phyloP scores from a whole-genome alignment of 2,113 vertebrate species.

The Mionectes macconnelli region DNA sequence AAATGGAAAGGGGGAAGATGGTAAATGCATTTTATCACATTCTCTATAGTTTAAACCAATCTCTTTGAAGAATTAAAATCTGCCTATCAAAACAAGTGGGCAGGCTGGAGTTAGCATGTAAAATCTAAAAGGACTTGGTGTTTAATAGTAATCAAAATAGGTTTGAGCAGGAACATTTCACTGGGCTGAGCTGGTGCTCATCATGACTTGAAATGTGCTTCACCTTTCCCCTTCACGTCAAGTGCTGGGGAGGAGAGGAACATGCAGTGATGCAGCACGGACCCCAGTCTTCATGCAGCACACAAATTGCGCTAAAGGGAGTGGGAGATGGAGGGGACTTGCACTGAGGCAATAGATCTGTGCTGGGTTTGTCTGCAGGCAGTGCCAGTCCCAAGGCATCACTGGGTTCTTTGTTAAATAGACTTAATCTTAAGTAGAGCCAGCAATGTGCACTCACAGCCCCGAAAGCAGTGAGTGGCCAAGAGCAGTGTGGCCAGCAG shows the following conservation, averaged over 20 bases:
- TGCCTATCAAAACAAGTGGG: not conserved
- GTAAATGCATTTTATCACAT: not conserved
- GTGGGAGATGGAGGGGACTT: not conserved
- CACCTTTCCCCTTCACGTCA: accelerated
- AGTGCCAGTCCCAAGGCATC: not conserved
- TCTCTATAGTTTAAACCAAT: not conserved
- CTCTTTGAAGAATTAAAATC: not conserved
- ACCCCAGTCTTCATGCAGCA: not conserved
- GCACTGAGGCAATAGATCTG: not conserved
- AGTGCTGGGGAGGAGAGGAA: not conserved
- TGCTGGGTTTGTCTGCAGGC: not conserved
- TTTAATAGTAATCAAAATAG: not conserved
- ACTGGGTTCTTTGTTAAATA: not conserved
- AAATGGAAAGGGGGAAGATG: not conserved
- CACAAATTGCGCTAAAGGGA: not conserved
- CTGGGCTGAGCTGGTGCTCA: not conserved
- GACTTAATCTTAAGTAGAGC: not conserved
- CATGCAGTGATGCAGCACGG: not conserved
- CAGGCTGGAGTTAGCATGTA: not conserved
- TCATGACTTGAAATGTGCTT: not conserved
- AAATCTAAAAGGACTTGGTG: not conserved
- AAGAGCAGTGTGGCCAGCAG: not conserved
- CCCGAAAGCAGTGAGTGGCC: too few relatives aligned
- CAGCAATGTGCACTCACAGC: accelerated
- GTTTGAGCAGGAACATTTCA: not conserved